Conservation (phyloP, 2,888 invertebrate genomes). For the Sepioteuthis lessoniana region DNA sequence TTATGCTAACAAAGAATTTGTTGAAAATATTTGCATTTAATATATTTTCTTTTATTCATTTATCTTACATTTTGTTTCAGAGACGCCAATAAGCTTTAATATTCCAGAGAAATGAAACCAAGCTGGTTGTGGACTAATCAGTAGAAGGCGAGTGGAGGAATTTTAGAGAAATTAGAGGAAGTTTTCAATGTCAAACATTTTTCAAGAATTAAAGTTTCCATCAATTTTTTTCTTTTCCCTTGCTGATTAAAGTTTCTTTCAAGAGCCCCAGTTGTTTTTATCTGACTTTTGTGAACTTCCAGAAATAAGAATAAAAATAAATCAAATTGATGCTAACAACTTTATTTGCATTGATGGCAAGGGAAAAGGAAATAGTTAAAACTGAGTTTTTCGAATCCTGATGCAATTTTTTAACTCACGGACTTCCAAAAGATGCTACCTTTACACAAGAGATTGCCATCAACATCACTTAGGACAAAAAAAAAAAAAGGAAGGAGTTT, state of each 20-base stretch:
- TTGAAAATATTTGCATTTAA: not conserved
- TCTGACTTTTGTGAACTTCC: not conserved
- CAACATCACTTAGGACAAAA: too few relatives aligned
- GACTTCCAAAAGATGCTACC: not conserved
- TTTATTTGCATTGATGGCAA: not conserved
- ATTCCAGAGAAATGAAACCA: not conserved
- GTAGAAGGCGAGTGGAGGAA: not conserved
- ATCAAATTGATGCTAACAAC: not conserved
- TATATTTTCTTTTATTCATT: not conserved
- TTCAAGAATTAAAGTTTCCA: not conserved
- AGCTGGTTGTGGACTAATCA: not conserved
- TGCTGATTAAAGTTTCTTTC: not conserved
- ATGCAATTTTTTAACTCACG: not conserved
- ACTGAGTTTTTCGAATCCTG: not conserved
- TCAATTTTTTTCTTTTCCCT: not conserved
- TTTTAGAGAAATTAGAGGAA: not conserved
- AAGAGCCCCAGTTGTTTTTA: not conserved
- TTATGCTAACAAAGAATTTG: not conserved
- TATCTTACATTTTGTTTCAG: not conserved
- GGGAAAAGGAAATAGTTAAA: not conserved
- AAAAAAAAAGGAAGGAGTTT: not conserved
- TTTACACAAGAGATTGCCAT: not conserved
- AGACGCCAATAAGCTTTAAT: not conserved
- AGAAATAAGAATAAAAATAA: not conserved
- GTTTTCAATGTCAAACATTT: not conserved